These are phyloP conservation scores for Aphidoletes aphidimyza DNA, from an alignment of 2,888 invertebrate species.

Conservation along the genomic window DNA sequence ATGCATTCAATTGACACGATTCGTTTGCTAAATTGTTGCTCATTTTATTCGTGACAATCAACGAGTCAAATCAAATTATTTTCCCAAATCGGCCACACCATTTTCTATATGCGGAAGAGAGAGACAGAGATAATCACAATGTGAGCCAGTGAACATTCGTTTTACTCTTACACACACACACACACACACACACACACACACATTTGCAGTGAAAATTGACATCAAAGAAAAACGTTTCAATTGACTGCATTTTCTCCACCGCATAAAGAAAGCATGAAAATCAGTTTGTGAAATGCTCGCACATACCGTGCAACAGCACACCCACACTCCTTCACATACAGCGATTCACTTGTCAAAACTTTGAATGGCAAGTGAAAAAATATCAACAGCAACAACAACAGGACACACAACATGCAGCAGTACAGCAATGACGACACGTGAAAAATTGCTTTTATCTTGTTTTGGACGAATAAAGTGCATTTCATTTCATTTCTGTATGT, in stretches of 20 bases:
- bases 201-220: not conserved
- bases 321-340: not conserved
- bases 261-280: not conserved
- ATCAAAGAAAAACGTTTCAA: not conserved
- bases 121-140: too few species aligned
- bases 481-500: not conserved
- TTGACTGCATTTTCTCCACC: not conserved
- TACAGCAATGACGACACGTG: not conserved
- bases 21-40: slow-evolving; percentile 49
- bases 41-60: slow-evolving; percentile 49
- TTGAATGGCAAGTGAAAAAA: not conserved
- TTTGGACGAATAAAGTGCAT: not conserved
- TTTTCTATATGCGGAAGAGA: not conserved
- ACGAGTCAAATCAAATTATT: slow-evolving; percentile 44
- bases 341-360: not conserved
- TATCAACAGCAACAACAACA: too few species aligned
- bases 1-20: slow-evolving; percentile 49
- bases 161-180: not conserved
- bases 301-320: not conserved
- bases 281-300: not conserved
- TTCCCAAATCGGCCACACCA: slow-evolving; percentile 1
- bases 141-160: too few species aligned
- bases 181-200: not conserved
- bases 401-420: too few species aligned
- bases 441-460: slow-evolving; percentile 43